Evolutionary conservation across 2,888 invertebrate genomes (phyloP).

Genomic region (Ochropacha duplaris): DNA sequence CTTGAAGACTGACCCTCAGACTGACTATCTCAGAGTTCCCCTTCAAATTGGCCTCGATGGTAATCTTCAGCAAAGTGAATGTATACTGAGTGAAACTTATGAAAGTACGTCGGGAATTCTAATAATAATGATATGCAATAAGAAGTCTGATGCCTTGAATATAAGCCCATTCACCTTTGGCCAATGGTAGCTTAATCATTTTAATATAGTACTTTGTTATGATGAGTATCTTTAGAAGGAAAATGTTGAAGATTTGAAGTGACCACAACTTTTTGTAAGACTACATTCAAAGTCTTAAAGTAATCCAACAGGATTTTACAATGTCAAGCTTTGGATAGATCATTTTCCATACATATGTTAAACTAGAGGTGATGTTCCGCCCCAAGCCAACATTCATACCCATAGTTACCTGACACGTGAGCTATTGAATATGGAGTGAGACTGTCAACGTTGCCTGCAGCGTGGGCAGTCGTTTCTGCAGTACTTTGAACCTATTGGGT

Average conservation of each 20-base stretch:
- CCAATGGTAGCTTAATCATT: neutral
- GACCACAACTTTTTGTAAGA: neutral
- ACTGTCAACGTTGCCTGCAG: neutral
- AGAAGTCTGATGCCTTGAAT: constrained; percentile 28
- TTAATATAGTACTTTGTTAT: neutral
- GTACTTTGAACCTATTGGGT: constrained; percentile 8
- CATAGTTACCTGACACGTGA: neutral
- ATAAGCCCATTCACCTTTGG: constrained; percentile 22
- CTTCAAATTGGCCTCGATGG: constrained; percentile 69
- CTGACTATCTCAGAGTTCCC: constrained; percentile 62
- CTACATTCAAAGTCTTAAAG: neutral
- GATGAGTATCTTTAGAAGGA: neutral
- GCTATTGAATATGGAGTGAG: neutral
- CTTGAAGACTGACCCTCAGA: constrained; percentile 64
- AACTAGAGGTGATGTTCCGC: too few species aligned
- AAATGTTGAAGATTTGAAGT: neutral
- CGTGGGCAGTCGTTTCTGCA: constrained; percentile 27
- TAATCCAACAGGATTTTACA: neutral
- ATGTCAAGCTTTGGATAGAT: neutral
- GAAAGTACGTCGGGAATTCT: constrained; percentile 50
- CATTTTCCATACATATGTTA: neutral
- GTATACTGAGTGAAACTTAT: constrained; percentile 63
- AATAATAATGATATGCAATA: constrained; percentile 44
- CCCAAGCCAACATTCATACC: neutral
- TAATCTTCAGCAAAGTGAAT: constrained; percentile 71